Conservation (phyloP, 92 coral and sea anemone genomes). For the Siderastrea radians region DNA sequence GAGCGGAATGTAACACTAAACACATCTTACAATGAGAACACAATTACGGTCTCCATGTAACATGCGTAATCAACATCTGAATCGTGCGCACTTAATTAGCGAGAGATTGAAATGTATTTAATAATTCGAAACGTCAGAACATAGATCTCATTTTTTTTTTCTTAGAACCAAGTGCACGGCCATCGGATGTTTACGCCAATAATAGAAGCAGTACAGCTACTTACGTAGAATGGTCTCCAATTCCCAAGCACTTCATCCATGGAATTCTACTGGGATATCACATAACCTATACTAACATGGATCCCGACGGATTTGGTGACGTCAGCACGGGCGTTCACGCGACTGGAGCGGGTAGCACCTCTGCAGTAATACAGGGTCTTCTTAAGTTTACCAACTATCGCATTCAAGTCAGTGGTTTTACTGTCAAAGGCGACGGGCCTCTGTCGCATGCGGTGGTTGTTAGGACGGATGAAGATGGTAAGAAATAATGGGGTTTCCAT, state of each 20-base stretch:
- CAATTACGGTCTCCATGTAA: too few relatives aligned
- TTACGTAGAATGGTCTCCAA: constrained; percentile 81
- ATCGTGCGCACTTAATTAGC: too few relatives aligned
- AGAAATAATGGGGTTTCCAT: constrained; percentile 5
- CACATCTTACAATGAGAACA: too few relatives aligned
- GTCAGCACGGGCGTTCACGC: constrained; percentile 27
- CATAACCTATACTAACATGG: constrained; percentile 55
- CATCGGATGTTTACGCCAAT: constrained; percentile 62
- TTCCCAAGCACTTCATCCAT: constrained; percentile 62
- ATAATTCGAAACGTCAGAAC: too few relatives aligned
- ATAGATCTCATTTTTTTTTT: background rate
- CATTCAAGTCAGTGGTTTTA: constrained; percentile 82
- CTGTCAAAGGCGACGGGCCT: constrained; percentile 83
- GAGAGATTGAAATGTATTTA: too few relatives aligned
- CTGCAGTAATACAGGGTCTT: constrained; percentile 51
- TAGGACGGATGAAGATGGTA: constrained; percentile 90
- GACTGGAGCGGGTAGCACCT: constrained; percentile 43
- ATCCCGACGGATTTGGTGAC: constrained; percentile 27
- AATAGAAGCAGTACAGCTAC: constrained; percentile 85
- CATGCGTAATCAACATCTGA: too few relatives aligned
- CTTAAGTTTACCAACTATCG: constrained; percentile 77
- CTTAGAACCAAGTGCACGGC: constrained; percentile 80
- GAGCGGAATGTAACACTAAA: too few relatives aligned
- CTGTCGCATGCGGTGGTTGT: constrained; percentile 47
- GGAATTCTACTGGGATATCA: constrained; percentile 85